phyloP scores from a whole-genome alignment of 2,113 vertebrate species.

The Podarcis raffonei region DNA sequence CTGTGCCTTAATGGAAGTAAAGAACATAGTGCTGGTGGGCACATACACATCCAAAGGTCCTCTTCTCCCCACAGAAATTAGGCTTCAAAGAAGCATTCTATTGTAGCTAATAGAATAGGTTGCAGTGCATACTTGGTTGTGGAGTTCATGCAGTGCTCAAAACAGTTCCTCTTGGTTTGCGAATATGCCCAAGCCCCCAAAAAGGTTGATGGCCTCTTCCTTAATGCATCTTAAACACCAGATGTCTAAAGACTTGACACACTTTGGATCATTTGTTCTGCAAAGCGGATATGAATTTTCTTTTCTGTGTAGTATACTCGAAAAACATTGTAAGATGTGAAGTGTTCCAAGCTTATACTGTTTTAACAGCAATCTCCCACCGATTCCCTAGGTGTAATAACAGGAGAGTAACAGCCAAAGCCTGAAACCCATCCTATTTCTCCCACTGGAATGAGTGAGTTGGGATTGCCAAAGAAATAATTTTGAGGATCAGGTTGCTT shows the following conservation, averaged over 20 bases:
- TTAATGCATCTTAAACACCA: background rate
- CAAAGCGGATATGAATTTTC: background rate
- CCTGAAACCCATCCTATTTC: background rate
- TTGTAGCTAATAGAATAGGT: no score
- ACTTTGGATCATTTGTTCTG: background rate
- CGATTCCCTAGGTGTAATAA: background rate
- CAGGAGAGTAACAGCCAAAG: background rate
- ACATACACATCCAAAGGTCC: no score
- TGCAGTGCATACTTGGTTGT: no score
- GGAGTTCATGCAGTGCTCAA: no score
- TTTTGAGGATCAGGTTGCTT: background rate
- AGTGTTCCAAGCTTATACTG: background rate
- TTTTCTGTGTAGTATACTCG: background rate
- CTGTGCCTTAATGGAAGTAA: no score
- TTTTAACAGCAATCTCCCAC: background rate
- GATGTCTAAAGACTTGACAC: background rate
- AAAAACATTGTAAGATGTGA: background rate
- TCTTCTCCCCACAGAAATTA: no score
- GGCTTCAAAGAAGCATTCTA: no score
- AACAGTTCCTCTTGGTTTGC: no score
- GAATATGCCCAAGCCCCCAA: no score
- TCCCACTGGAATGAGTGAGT: background rate
- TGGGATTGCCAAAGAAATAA: background rate
- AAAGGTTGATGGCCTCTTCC: background rate
- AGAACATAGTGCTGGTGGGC: no score